Evolutionary conservation across 2,888 invertebrate genomes (phyloP), one percentile per base, ranked within the genome.

Genomic region (Onthophagus sagittarius): DNA sequence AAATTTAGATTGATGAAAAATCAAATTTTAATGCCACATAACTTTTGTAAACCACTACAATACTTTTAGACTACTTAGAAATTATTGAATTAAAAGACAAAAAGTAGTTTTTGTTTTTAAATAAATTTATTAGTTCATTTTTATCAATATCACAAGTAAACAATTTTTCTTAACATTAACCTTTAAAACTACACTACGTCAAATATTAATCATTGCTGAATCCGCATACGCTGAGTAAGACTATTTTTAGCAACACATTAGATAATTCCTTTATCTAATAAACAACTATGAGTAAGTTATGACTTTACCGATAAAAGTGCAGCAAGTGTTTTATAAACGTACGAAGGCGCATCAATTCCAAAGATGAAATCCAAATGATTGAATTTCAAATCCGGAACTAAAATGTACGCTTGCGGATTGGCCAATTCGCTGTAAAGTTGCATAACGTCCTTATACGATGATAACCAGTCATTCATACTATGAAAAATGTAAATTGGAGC

Each of bases 341-440:
- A 72, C 15, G 64, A 76, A 31, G 76, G 76, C 9, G 83, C 84
- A 72, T 82, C 78, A 9, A 82, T 83, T 5, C 81, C 84, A 75
- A 77, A 82, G 64, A 82, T 72, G 71, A 80, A 84, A 75, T 84
- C 84, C 71, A 84, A 76, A 76, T 84, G 84, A 74, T 84, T 84
- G 72, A 82, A 84, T 5, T 75, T 75, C 9, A 76, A 72, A 72
- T 84, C 83, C 1, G 80, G 73, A 5, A 82, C 77, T 62, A 83
- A 76, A 62, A 81, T 78, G 73, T 79, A 79, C n/a, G 77, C 82
- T 72, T 76, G 75, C 9, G 78, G 74, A 69, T 81, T 79, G 0
- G 77, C 76, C 69, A 84, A 71, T 70, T 77, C 75, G 5, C 63
- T 72, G 74, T 74, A 76, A 62, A 79, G 71, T n/a, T 72, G 69